These are phyloP conservation scores for Caligus rogercresseyi DNA, from an alignment of 1,140 invertebrate species.

Conservation along the genomic window DNA sequence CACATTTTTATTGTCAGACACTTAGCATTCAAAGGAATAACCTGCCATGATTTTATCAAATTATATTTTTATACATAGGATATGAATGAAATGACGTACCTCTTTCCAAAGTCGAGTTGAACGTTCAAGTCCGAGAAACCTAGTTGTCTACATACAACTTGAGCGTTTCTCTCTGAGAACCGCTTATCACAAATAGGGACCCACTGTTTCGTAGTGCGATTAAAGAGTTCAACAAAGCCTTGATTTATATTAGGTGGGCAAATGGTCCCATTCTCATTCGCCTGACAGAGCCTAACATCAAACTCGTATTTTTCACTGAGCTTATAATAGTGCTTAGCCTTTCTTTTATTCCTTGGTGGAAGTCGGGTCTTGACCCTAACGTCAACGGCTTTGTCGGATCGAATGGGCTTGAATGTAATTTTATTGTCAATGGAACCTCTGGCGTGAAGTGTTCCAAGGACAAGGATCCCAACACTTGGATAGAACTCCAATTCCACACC, in stretches of 20 bases:
- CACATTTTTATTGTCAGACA: too few species aligned
- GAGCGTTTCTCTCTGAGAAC: slow-evolving; percentile 82
- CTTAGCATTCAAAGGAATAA: too few species aligned
- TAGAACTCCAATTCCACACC: slow-evolving; percentile 84
- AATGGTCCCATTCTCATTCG: slow-evolving; percentile 25
- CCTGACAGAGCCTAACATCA: slow-evolving; percentile 16
- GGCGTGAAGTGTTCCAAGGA: slow-evolving; percentile 75
- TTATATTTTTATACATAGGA: too few species aligned
- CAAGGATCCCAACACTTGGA: slow-evolving; percentile 89
- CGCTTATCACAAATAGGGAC: slow-evolving; percentile 85
- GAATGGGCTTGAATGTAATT: slow-evolving; percentile 59
- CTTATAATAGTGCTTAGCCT: neutral
- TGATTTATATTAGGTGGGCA: slow-evolving; percentile 27
- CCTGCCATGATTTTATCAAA: too few species aligned
- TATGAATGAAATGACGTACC: too few species aligned
- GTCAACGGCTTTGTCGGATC: neutral
- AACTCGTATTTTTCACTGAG: slow-evolving; percentile 4
- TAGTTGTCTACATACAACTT: slow-evolving; percentile 86
- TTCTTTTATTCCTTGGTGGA: neutral
- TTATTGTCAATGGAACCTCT: slow-evolving; percentile 54
- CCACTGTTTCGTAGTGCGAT: slow-evolving; percentile 83
- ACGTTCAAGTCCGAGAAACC: slow-evolving; percentile 73
- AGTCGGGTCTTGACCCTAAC: neutral
- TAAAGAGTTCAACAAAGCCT: slow-evolving; percentile 84
- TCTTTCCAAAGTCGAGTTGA: slow-evolving; percentile 54